These are phyloP conservation scores for Drosophila trapezifrons DNA, from an alignment of 1,140 invertebrate species.

Conservation along the genomic window DNA sequence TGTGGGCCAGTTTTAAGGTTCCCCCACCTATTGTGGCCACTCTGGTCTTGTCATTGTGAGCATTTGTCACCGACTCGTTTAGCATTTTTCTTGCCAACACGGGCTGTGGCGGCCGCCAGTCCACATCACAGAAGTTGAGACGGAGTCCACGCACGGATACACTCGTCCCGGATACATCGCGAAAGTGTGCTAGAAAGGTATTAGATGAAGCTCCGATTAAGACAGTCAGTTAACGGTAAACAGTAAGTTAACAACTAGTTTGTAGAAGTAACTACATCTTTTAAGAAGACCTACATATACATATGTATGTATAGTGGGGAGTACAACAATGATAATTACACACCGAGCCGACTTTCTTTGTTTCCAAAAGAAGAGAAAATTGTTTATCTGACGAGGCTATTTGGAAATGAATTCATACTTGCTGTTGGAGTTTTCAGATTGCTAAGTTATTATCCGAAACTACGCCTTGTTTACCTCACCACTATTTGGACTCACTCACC, in stretches of 20 bases:
- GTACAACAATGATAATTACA: background rate
- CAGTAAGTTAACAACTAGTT: too few species aligned
- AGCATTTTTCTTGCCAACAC: slow-evolving; percentile 92
- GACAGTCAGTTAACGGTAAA: too few species aligned
- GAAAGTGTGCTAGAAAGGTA: slow-evolving; percentile 88
- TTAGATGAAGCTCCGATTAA: background rate
- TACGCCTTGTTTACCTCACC: slow-evolving; percentile 30
- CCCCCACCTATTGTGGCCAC: slow-evolving; percentile 84
- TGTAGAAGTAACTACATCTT: too few species aligned
- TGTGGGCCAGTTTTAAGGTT: background rate
- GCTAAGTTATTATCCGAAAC: background rate
- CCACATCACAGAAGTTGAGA: slow-evolving; percentile 92
- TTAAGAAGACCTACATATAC: background rate
- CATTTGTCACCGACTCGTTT: slow-evolving; percentile 92
- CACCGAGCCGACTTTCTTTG: background rate
- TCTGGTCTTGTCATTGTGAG: slow-evolving; percentile 88
- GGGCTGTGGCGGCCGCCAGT: slow-evolving; percentile 92
- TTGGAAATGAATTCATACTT: background rate
- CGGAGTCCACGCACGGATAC: slow-evolving; percentile 91
- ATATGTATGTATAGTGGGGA: background rate
- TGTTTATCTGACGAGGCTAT: background rate
- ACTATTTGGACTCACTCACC: slow-evolving; percentile 85
- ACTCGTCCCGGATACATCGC: slow-evolving; percentile 91
- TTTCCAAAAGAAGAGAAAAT: background rate
- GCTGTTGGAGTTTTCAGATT: too few species aligned